Conservation (phyloP, 2,888 invertebrate genomes). For the Phaonia tiefii region DNA sequence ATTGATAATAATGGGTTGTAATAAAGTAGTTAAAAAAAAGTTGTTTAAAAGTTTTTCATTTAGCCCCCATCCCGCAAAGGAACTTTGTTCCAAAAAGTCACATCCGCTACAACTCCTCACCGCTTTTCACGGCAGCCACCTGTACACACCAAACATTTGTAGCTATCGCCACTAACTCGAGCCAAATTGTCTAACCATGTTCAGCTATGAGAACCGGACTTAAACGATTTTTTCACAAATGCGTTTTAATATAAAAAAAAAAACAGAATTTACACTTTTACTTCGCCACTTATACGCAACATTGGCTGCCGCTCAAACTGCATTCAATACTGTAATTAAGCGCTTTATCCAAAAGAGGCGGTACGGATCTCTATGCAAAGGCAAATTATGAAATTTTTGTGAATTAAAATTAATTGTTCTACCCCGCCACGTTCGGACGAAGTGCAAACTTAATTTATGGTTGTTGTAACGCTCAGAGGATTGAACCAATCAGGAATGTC, state of each 20-base stretch:
- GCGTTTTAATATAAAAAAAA: slow-evolving; percentile 38
- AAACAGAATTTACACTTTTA: slow-evolving; percentile 49
- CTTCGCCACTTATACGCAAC: background rate
- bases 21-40: no score
- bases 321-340: slow-evolving; percentile 54
- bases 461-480: background rate
- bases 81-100: no score
- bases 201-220: slow-evolving; percentile 52
- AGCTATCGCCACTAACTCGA: background rate
- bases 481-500: slow-evolving; percentile 9
- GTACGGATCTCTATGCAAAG: slow-evolving; percentile 14
- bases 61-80: no score
- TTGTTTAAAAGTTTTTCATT: no score
- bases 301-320: background rate
- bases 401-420: slow-evolving; percentile 47
- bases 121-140: slow-evolving; percentile 8
- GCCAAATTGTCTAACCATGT: slow-evolving; percentile 22
- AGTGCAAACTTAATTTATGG: slow-evolving; percentile 58
- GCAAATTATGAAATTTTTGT: slow-evolving; percentile 52
- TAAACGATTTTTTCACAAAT: slow-evolving; percentile 42
- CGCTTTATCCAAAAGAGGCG: slow-evolving; percentile 57
- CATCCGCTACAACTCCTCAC: no score
- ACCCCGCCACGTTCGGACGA: background rate
- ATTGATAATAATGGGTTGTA: no score
- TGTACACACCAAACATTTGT: background rate